These are phyloP conservation scores for Cyphomyrus discorhynchus DNA, from an alignment of 2,113 vertebrate species.

Conservation along the genomic window DNA sequence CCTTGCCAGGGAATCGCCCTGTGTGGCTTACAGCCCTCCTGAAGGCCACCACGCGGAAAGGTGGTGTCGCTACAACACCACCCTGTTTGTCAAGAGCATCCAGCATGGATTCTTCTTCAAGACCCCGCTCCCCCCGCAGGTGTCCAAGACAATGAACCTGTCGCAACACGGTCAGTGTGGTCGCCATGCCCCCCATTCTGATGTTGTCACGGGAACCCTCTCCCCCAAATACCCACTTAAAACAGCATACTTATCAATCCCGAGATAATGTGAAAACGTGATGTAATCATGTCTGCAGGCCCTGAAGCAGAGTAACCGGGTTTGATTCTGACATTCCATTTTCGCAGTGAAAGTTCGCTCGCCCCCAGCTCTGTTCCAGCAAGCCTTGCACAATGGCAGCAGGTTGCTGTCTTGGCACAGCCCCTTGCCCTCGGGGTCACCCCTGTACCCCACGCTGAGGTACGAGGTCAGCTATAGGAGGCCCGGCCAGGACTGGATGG, in stretches of 20 bases:
- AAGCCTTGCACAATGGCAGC: constrained; percentile 7
- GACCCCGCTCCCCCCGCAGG: constrained; percentile 22
- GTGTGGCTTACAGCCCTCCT: neutral
- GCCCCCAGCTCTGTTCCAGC: constrained; percentile 32
- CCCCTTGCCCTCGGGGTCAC: constrained; percentile 46
- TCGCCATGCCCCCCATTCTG: neutral
- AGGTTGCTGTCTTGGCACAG: constrained; percentile 48
- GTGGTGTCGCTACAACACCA: constrained; percentile 33
- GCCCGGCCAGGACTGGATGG: constrained; percentile 50
- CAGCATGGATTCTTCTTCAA: constrained; percentile 41
- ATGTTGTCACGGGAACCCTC: neutral
- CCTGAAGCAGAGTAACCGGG: neutral
- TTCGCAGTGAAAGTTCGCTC: constrained; percentile 44
- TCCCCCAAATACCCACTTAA: neutral
- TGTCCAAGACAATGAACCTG: constrained; percentile 19
- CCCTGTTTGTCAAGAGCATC: fast-evolving
- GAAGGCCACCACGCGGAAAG: neutral
- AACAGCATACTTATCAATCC: neutral
- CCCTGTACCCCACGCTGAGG: constrained; percentile 36
- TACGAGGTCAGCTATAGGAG: constrained; percentile 56
- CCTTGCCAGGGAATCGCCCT: constrained; percentile 23
- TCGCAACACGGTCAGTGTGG: constrained; percentile 38
- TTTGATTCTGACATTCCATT: neutral
- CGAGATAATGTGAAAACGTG: neutral
- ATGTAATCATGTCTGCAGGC: neutral